Evolutionary conservation across 2,888 invertebrate species (phyloP).

Genomic region (Melanchra persicariae): DNA sequence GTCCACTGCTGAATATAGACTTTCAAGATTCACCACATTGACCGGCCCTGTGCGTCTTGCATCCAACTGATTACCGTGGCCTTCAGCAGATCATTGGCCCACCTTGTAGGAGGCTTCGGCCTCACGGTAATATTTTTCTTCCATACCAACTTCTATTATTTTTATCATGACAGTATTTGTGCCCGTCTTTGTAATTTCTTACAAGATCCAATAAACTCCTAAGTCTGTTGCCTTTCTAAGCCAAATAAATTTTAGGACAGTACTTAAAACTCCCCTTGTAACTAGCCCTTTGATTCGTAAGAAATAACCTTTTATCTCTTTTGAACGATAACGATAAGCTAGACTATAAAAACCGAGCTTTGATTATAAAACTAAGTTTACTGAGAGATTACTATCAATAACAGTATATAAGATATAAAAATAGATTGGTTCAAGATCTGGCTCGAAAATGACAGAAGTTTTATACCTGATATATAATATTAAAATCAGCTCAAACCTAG

Average conservation of each 20-base stretch:
- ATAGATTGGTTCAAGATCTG: background rate
- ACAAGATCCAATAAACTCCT: background rate
- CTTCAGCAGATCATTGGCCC: no score
- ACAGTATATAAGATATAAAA: background rate
- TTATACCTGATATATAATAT: background rate
- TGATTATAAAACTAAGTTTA: background rate
- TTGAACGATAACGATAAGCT: background rate
- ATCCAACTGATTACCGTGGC: no score
- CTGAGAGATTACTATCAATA: background rate
- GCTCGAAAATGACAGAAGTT: background rate
- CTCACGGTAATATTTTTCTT: no score
- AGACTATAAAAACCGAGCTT: conserved; percentile 4
- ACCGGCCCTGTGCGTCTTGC: no score
- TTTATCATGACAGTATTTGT: no score
- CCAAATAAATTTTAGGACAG: background rate
- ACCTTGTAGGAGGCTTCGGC: no score
- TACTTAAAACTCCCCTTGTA: background rate
- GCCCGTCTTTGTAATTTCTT: background rate
- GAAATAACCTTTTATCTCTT: background rate
- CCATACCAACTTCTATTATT: no score
- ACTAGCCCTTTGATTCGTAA: background rate
- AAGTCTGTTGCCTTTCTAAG: background rate
- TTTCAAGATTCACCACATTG: no score
- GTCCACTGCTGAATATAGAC: no score
- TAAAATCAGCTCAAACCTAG: background rate